Evolutionary conservation across 2,888 invertebrate genomes (phyloP).

Genomic region (Acanthoscelides obtectus): DNA sequence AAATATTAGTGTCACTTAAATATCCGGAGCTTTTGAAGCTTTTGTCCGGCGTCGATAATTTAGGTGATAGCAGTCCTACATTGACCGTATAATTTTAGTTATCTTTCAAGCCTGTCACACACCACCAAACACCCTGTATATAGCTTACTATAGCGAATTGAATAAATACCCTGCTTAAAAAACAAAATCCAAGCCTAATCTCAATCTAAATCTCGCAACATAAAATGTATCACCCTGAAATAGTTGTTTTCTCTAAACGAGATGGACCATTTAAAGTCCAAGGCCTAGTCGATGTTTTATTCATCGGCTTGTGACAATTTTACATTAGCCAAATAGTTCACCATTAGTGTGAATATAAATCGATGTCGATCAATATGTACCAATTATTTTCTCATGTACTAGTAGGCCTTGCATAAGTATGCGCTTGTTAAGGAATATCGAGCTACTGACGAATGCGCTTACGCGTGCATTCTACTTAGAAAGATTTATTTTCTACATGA

Average conservation of each 20-base stretch:
- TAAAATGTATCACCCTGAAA: not conserved
- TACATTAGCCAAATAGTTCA: not conserved
- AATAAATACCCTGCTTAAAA: no score
- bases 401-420: not conserved
- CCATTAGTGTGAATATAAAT: not conserved
- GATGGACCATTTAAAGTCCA: not conserved
- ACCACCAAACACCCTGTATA: no score
- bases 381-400: not conserved
- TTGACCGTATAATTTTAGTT: no score
- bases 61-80: no score
- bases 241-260: not conserved
- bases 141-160: no score
- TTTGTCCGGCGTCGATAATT: no score
- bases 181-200: not conserved
- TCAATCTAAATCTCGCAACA: not conserved
- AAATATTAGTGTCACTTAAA: no score
- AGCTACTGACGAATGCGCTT: not conserved
- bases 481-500: not conserved
- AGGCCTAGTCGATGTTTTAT: not conserved
- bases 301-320: not conserved
- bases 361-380: not conserved
- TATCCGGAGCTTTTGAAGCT: no score
- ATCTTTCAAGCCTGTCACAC: no score
- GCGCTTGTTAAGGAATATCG: not conserved
- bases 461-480: not conserved